phyloP scores from a whole-genome alignment of 2,888 invertebrate species.

The Hirtodrosophila trivittata region DNA sequence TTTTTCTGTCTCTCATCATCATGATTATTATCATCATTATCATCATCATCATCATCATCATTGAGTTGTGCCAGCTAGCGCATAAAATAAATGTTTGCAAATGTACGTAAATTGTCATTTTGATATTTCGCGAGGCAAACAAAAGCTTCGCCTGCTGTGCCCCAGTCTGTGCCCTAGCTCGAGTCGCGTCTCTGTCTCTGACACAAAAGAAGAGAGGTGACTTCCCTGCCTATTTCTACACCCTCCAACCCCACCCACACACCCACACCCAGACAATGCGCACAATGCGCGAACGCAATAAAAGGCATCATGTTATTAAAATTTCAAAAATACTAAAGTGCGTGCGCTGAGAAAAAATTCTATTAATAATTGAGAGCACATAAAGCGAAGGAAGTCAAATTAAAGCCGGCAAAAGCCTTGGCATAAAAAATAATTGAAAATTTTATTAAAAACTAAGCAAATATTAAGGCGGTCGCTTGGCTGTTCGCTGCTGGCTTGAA shows the following conservation, averaged over 20 bases:
- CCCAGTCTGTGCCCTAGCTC: background rate
- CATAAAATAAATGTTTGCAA: slow-evolving; percentile 67
- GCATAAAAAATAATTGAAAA: slow-evolving; percentile 69
- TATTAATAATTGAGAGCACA: slow-evolving; percentile 49
- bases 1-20: slow-evolving; percentile 13
- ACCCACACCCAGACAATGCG: slow-evolving; percentile 37
- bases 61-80: slow-evolving; percentile 34
- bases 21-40: slow-evolving; percentile 11
- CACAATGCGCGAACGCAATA: slow-evolving; percentile 64
- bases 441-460: slow-evolving; percentile 66
- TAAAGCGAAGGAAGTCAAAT: slow-evolving; percentile 45
- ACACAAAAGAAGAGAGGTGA: background rate
- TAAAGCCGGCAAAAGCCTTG: slow-evolving; percentile 50
- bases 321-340: slow-evolving; percentile 75
- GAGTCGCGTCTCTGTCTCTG: background rate
- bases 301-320: slow-evolving; percentile 75
- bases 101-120: slow-evolving; percentile 75
- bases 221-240: too few relatives aligned
- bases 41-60: slow-evolving; percentile 12
- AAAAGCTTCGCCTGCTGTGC: slow-evolving; percentile 62
- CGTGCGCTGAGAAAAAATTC: slow-evolving; percentile 53
- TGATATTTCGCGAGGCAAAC: slow-evolving; percentile 67
- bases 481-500: slow-evolving; percentile 23
- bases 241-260: slow-evolving; percentile 1
- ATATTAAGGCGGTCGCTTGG: slow-evolving; percentile 23